These are phyloP conservation scores for Agelas oroides DNA, from an alignment of 37 sponge, comb jelly and placozoan species.

Conservation along the genomic window DNA sequence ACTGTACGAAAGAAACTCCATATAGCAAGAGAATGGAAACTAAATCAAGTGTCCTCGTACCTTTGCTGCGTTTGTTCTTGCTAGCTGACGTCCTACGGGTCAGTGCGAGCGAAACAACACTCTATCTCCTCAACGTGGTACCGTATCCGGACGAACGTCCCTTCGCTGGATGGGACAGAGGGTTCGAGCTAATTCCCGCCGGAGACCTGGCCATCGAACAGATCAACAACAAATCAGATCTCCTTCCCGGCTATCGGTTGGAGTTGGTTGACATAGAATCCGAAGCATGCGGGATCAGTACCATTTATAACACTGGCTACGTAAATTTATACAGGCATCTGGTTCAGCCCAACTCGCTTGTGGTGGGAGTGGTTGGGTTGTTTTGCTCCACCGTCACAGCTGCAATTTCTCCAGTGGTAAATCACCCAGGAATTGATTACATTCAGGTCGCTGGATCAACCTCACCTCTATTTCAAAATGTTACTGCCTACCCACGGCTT, in stretches of 20 bases:
- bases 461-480: not conserved
- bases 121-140: no score
- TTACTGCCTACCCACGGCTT: constrained; percentile 1
- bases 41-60: no score
- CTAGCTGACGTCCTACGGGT: no score
- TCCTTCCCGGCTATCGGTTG: not conserved
- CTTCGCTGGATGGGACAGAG: not conserved
- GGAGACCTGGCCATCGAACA: not conserved
- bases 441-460: constrained; percentile 7
- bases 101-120: no score
- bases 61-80: no score
- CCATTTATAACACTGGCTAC: not conserved
- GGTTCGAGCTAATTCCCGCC: not conserved
- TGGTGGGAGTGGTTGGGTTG: constrained; percentile 41
- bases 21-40: no score
- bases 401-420: constrained; percentile 17
- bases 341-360: not conserved
- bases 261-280: not conserved
- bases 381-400: constrained; percentile 17
- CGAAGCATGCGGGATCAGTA: not conserved
- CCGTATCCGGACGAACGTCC: no score
- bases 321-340: not conserved
- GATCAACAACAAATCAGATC: not conserved
- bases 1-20: no score
- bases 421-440: constrained; percentile 4